Evolutionary conservation across 1,140 invertebrate species (phyloP).

Genomic region (Agrilus planipennis): DNA sequence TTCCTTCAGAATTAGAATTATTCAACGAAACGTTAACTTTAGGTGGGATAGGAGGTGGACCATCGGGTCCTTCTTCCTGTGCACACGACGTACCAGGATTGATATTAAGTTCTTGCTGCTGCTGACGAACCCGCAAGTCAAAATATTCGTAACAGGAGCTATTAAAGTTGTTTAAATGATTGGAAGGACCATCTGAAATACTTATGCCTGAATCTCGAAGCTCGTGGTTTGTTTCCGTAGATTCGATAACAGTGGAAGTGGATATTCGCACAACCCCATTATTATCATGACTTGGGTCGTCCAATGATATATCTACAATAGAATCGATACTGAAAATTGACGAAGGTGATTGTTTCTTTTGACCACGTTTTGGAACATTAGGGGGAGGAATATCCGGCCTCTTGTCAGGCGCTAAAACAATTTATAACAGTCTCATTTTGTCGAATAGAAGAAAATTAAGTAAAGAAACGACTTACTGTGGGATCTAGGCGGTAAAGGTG

Average conservation of each 20-base stretch:
- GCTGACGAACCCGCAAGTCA: constrained; percentile 37
- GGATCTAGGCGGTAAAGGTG: constrained; percentile 47
- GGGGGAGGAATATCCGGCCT: constrained; percentile 41
- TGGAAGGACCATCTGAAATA: constrained; percentile 38
- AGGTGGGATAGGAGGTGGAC: constrained; percentile 45
- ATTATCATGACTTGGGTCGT: constrained; percentile 28
- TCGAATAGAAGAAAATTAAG: not conserved
- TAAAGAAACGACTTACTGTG: constrained; percentile 44
- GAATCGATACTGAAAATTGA: constrained; percentile 28
- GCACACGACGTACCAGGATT: constrained; percentile 32
- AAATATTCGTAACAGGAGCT: constrained; percentile 46
- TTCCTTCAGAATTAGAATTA: constrained; percentile 24
- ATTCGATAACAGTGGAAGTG: not conserved
- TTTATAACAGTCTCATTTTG: not conserved
- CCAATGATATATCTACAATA: constrained; percentile 29
- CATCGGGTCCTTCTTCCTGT: constrained; percentile 32
- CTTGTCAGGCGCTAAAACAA: constrained; percentile 42
- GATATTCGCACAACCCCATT: not conserved
- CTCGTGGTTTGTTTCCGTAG: constrained; percentile 30
- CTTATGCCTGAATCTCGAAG: constrained; percentile 44
- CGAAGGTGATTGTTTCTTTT: constrained; percentile 36
- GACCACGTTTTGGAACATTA: constrained; percentile 45
- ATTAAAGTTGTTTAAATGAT: constrained; percentile 43
- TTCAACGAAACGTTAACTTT: constrained; percentile 34
- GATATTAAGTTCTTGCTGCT: constrained; percentile 32